phyloP scores from a whole-genome alignment of 2,888 invertebrate genomes.

The Meghimatium bilineatum region DNA sequence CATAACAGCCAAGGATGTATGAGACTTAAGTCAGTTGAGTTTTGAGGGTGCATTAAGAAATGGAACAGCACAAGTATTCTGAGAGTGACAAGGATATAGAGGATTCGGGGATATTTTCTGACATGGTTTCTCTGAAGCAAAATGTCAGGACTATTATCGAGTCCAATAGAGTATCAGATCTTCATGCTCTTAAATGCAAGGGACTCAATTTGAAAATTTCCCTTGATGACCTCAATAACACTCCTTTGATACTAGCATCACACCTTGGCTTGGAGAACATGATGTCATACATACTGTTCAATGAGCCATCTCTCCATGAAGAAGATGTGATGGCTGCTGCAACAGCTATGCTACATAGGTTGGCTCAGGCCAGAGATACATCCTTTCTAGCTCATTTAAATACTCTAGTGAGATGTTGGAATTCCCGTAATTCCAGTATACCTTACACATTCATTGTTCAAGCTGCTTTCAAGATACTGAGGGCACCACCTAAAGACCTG shows the following conservation, averaged over 20 bases:
- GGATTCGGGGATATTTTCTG: slow-evolving; percentile 23
- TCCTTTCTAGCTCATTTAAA: slow-evolving; percentile 26
- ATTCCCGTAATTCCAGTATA: slow-evolving; percentile 19
- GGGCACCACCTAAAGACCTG: slow-evolving; percentile 43
- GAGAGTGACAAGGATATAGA: background rate
- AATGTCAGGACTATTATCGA: slow-evolving; percentile 21
- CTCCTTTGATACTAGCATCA: slow-evolving; percentile 40
- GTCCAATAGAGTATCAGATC: slow-evolving; percentile 5
- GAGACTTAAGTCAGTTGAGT: background rate
- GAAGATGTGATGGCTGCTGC: slow-evolving; percentile 41
- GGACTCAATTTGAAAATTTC: slow-evolving; percentile 32
- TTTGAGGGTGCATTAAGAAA: background rate
- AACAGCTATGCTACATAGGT: slow-evolving; percentile 24
- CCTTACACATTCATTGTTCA: slow-evolving; percentile 43
- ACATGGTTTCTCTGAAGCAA: slow-evolving; percentile 21
- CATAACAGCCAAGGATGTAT: background rate
- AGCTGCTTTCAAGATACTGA: slow-evolving; percentile 46
- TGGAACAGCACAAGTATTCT: background rate
- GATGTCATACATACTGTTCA: slow-evolving; percentile 33
- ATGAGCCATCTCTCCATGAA: slow-evolving; percentile 18
- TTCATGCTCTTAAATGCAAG: slow-evolving; percentile 20
- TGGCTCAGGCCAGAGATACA: slow-evolving; percentile 35
- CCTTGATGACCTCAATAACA: slow-evolving; percentile 40
- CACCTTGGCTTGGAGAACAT: slow-evolving; percentile 34
- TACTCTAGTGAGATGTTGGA: slow-evolving; percentile 32